phyloP scores from a whole-genome alignment of 2,797 vertebrate genomes.

The Buceros bicornis region DNA sequence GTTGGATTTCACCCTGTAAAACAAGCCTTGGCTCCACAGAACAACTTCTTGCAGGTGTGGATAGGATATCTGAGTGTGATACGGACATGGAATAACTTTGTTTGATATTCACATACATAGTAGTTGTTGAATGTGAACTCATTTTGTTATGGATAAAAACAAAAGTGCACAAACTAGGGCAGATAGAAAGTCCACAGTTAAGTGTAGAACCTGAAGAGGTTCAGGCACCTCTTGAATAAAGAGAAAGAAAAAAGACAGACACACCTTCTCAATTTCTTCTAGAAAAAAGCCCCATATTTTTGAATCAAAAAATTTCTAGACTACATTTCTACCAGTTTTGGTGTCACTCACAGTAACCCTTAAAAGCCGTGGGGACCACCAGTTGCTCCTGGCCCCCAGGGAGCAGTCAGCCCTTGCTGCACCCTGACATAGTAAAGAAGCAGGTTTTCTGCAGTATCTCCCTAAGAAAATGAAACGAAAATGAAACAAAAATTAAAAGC shows the following conservation, averaged over 20 bases:
- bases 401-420: neutral
- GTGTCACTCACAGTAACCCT: neutral
- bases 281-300: neutral
- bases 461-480: neutral
- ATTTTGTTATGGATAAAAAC: neutral
- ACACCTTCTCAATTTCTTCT: neutral
- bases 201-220: neutral
- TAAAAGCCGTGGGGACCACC: fast-evolving
- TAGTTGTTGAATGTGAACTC: neutral
- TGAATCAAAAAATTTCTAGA: neutral
- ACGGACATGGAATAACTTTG: neutral
- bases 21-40: neutral
- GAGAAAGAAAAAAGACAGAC: neutral
- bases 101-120: neutral
- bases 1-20: neutral
- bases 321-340: neutral
- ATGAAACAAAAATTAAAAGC: neutral
- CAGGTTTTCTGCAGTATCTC: neutral
- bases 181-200: neutral
- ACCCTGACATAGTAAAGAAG: neutral
- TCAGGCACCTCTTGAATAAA: neutral
- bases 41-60: neutral
- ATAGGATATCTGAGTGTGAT: neutral
- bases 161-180: neutral
- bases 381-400: neutral